Evolutionary conservation across 2,113 vertebrate species (phyloP), one percentile per base, ranked within the genome.

Genomic region (Bubo scandiacus): DNA sequence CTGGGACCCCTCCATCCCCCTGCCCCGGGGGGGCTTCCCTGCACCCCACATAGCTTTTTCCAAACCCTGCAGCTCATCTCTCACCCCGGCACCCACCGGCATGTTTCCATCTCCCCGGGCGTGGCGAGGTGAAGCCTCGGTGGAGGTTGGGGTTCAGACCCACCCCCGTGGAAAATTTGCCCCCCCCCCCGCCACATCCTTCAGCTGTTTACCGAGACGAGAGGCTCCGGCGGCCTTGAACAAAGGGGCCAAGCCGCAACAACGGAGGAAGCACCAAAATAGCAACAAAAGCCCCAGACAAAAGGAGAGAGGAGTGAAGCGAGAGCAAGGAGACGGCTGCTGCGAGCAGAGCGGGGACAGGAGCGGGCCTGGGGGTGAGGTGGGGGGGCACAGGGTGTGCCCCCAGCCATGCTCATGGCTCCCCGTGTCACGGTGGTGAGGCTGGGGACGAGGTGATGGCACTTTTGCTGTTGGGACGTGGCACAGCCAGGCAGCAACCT

Each of bases 151-250:
- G 66, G 83, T 87, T 96, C 91, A 93, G 95, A 88, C 86, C 27
- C 15, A 34, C 90, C 93, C 71, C 92, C 96, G 73, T 97, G 98
- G 98, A 98, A 98, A 98, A 96, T 97, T 96, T 68, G 70, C 65
- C 82, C 59, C 65, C 88, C 27, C 65, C 70, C 90, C 65, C 45
- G 51, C 97, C 97, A 98, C 97, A 97, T 97, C 98, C 98, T 98
- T 95, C 97, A 97, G 97, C 98, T 98, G 97, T 97, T 98, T 97
- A 97, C 97, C 25, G 63, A 92, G 66, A 63, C 66, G 84, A 81
- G 83, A 88, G 68, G 96, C 85, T 92, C 96, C 68, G 87, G n/a
- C 81, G 81, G 95, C 96, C 92, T 84, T 88, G 88, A 92, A 96
- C 94, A 98, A 97, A 97, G 82, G 91, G 97, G 84, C 94, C 40